These are phyloP conservation scores for Cepaea hortensis DNA, from an alignment of 2,888 invertebrate genomes.

Conservation along the genomic window DNA sequence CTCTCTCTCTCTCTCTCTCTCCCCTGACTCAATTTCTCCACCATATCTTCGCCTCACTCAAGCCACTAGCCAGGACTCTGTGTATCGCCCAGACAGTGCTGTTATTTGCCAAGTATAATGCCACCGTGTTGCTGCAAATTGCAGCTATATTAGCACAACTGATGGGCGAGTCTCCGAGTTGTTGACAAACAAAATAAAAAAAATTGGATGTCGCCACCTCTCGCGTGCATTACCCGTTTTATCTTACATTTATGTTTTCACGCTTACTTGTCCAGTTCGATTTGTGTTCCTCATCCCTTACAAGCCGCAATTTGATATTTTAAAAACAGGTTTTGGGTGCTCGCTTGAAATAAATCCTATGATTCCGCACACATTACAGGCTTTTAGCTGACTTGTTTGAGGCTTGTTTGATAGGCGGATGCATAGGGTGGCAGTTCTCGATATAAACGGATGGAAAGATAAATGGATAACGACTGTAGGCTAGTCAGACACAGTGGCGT, in stretches of 20 bases:
- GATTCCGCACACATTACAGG: too few species aligned
- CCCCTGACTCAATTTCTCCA: neutral
- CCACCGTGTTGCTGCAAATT: neutral
- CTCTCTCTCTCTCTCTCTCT: constrained; percentile 12
- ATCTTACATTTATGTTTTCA: constrained; percentile 1
- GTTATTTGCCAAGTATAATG: neutral
- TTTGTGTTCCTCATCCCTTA: neutral
- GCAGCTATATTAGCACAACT: neutral
- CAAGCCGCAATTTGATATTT: too few species aligned
- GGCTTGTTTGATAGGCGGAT: too few species aligned
- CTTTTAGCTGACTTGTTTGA: too few species aligned
- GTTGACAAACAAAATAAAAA: constrained; percentile 9
- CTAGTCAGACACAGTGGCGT: too few species aligned
- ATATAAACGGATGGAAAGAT: too few species aligned
- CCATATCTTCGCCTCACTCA: neutral
- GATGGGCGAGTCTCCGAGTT: constrained; percentile 2
- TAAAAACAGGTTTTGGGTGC: too few species aligned
- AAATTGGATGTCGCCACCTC: neutral
- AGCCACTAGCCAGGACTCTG: neutral
- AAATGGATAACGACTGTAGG: too few species aligned
- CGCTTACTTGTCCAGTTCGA: neutral
- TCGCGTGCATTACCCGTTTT: neutral
- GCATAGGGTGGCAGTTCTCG: too few species aligned
- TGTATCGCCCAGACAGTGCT: too few species aligned
- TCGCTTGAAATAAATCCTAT: too few species aligned